phyloP scores from a whole-genome alignment of 1,140 invertebrate genomes.

The Halyomorpha halys region DNA sequence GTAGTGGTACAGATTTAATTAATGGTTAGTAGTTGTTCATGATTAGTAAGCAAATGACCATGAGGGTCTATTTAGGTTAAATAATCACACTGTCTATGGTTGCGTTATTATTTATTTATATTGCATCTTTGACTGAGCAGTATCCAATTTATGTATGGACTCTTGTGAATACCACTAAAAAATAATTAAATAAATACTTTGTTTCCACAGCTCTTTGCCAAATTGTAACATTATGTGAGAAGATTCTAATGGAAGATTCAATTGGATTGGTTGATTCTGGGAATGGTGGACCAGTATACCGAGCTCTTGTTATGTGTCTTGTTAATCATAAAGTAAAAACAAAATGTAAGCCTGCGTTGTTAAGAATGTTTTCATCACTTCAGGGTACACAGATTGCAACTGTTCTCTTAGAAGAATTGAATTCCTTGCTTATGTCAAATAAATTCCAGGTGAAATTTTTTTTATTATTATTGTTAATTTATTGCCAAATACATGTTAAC shows the following conservation, averaged over 20 bases:
- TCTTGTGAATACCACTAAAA: no score
- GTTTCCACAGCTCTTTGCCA: conserved; percentile 41
- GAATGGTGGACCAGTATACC: conserved; percentile 45
- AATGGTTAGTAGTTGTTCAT: no score
- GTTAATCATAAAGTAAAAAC: conserved; percentile 37
- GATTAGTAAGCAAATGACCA: no score
- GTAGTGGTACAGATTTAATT: no score
- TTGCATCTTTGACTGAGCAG: no score
- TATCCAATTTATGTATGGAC: no score
- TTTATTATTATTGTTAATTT: no score
- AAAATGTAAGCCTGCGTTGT: conserved; percentile 33
- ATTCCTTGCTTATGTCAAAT: conserved; percentile 35
- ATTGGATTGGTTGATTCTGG: conserved; percentile 43
- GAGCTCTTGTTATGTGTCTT: conserved; percentile 51
- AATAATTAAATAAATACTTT: no score
- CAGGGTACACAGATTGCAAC: conserved; percentile 33
- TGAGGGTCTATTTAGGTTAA: no score
- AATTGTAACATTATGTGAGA: conserved; percentile 51
- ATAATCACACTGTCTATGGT: no score
- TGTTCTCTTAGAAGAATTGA: conserved; percentile 22
- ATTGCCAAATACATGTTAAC: no score
- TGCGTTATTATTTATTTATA: no score
- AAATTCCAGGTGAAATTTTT: conserved; percentile 32
- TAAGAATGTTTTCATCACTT: conserved; percentile 36
- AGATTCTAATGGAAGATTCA: conserved; percentile 48